Conservation (phyloP, 2,888 invertebrate genomes). For the Escarpia spicata region DNA sequence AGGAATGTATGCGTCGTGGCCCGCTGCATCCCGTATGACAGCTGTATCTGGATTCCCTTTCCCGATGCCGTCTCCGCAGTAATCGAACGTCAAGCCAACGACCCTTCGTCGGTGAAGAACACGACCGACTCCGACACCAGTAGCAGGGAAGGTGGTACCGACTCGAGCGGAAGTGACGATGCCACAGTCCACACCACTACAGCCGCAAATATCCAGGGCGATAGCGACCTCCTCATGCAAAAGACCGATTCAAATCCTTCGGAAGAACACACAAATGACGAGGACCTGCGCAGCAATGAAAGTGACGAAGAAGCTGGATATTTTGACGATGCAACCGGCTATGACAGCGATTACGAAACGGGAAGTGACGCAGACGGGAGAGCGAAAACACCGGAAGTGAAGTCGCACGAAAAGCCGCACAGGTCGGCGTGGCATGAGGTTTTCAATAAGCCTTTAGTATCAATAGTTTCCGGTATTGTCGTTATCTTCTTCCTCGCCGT, state of each 20-base stretch:
- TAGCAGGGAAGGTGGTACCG: not conserved
- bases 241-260: not conserved
- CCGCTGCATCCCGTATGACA: not conserved
- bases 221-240: not conserved
- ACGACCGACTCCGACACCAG: not conserved
- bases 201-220: not conserved
- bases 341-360: not conserved
- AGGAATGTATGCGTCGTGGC: not conserved
- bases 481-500: not conserved
- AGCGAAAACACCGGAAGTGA: not conserved
- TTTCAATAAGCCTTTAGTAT: not conserved
- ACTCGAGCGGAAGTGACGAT: not conserved
- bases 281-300: not conserved
- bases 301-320: not conserved
- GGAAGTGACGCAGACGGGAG: not conserved
- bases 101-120: not conserved
- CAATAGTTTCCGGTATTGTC: not conserved
- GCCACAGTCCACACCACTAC: not conserved
- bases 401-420: not conserved
- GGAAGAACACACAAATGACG: not conserved
- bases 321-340: not conserved
- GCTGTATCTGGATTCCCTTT: not conserved
- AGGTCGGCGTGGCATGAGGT: not conserved
- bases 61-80: not conserved
- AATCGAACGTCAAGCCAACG: not conserved